Evolutionary conservation across 2,797 vertebrate genomes (phyloP).

Genomic region (Pachyuromys duprasi): DNA sequence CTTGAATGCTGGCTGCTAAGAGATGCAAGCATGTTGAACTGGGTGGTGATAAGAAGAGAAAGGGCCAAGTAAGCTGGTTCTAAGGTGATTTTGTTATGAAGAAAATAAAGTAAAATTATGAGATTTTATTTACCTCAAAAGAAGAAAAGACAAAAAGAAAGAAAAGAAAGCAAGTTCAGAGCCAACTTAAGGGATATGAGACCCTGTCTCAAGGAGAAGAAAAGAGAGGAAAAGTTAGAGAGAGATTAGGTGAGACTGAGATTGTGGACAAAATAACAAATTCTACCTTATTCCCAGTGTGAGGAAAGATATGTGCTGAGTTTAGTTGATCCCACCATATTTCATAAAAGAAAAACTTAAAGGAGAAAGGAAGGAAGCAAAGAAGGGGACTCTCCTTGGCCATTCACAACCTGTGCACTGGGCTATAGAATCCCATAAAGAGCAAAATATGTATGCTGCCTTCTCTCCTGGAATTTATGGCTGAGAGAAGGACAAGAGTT

Average conservation of each 20-base stretch:
- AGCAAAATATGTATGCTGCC: background rate
- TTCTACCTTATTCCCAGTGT: background rate
- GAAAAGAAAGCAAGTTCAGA: too few relatives aligned
- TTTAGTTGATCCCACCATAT: background rate
- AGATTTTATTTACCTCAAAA: too few relatives aligned
- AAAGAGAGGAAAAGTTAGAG: too few relatives aligned
- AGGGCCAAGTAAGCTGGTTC: too few relatives aligned
- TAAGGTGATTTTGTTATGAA: too few relatives aligned
- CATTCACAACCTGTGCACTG: background rate
- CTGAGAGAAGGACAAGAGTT: background rate
- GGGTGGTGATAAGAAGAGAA: too few relatives aligned
- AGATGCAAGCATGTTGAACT: too few relatives aligned
- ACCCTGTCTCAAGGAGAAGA: background rate
- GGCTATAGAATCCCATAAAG: background rate
- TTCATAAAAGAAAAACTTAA: background rate
- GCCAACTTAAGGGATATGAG: too few relatives aligned
- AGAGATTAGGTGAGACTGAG: background rate
- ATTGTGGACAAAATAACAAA: constrained; percentile 24
- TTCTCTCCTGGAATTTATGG: background rate
- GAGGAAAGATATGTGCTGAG: background rate
- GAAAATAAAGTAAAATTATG: too few relatives aligned
- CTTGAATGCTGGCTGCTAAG: too few relatives aligned
- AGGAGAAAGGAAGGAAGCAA: background rate
- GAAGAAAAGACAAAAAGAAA: too few relatives aligned
- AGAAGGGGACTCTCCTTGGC: background rate